Base-by-base conservation (phyloP, 2,888 invertebrate genomes). In the Drosophila mettleri region DNA sequence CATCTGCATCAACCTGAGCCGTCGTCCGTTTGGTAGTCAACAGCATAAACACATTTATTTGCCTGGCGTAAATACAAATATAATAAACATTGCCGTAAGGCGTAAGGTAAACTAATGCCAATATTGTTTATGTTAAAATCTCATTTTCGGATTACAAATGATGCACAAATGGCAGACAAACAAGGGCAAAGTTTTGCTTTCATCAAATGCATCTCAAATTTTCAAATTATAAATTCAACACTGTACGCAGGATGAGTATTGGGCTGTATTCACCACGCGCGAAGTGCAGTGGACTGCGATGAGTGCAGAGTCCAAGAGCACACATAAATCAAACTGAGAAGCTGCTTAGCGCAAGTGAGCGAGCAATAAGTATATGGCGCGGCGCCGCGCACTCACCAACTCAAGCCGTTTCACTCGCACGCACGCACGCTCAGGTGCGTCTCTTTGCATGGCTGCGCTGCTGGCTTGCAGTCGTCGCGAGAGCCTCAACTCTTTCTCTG, bases 41-140 rank as follows among this genome's bases (percentile, higher is more conserved):
- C 60, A 69, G 41, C 34, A 45, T 55, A 38, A 63, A 49, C 33
- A 49, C 36, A 22, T 70, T 70, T 71, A 66, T 71, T 71, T 55
- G 51, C 45, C 22, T 38, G 39, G 34, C 41, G 71, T 55, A 60
- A 66, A 71, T 34, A 65, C 46, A 64, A 70, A 53, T 16, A 10
- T 7, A 36, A 41, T 20, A 55, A 22, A 34, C 10, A 22, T 27
- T 36, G 1, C 33, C 36, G 18, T n/a, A 43, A 60, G 57, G 39
- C 52, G 52, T 38, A 49, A 54, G 22, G 71, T 52, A 53, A 68
- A 68, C 74, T 49, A 68, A 53, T 67, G 52, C 45, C 12, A 43
- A 46, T 20, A 31, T 68, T 67, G 71, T 73, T 73, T 71, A 62
- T 22, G 24, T 31, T 27, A 67, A 67, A 41, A 39, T 55, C 54